Conservation (phyloP, 2,888 invertebrate genomes). For the Tricholauxania praeusta region DNA sequence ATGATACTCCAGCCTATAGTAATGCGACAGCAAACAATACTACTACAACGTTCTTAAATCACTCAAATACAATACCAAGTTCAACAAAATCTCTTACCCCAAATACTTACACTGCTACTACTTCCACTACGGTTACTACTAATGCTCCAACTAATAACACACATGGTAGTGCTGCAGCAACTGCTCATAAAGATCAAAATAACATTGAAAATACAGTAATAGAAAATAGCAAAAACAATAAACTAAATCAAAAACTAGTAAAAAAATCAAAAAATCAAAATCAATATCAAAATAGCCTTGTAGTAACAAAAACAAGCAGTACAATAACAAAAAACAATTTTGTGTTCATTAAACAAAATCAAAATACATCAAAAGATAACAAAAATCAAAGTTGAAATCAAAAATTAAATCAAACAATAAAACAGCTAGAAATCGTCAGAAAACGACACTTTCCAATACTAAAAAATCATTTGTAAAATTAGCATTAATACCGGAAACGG, state of each 20-base stretch:
- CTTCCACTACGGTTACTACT: conserved; percentile 24
- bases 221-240: conserved; percentile 29
- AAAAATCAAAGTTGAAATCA: conserved; percentile 34
- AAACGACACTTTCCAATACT: background rate
- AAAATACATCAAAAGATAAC: conserved; percentile 37
- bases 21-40: conserved; percentile 12
- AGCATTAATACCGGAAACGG: conserved; percentile 30
- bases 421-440: conserved; percentile 22
- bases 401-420: conserved; percentile 33
- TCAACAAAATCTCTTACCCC: background rate
- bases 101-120: conserved; percentile 27
- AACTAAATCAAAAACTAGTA: conserved; percentile 25
- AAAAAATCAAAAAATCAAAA: conserved; percentile 29
- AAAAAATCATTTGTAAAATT: background rate
- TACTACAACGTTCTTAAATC: background rate
- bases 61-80: background rate
- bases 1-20: conserved; percentile 12
- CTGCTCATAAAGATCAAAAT: conserved; percentile 17
- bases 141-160: conserved; percentile 16
- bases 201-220: conserved; percentile 38
- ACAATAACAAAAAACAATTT: conserved; percentile 29
- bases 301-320: conserved; percentile 16
- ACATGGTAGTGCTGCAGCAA: background rate
- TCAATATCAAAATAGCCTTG: conserved; percentile 29
- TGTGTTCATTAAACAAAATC: conserved; percentile 31